Evolutionary conservation across 2,113 vertebrate genomes (phyloP).

Genomic region (Lamprologus ornatipinnis): DNA sequence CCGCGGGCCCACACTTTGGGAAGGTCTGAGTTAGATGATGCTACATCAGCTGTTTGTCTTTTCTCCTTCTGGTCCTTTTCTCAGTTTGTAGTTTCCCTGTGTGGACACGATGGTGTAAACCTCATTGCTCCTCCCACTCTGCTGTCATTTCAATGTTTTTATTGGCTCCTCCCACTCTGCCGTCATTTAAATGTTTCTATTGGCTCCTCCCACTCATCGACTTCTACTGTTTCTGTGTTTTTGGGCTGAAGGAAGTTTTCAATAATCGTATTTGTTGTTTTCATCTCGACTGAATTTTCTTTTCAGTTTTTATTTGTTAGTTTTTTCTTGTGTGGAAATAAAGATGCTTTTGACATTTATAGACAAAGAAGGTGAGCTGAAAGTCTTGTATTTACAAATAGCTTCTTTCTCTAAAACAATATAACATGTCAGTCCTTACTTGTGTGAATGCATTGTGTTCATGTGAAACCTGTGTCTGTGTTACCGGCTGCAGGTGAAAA

Average conservation of each 20-base stretch:
- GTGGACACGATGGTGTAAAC: neutral
- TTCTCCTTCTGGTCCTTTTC: neutral
- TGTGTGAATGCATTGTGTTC: neutral
- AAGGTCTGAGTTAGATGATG: neutral
- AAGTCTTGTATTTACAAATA: neutral
- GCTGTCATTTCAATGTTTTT: rapidly evolving
- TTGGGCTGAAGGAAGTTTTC: neutral
- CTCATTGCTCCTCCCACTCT: neutral
- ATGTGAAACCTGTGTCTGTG: neutral
- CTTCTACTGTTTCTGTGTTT: rapidly evolving
- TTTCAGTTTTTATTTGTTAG: neutral
- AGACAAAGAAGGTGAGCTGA: neutral
- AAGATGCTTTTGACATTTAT: neutral
- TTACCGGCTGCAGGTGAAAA: neutral
- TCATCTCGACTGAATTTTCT: neutral
- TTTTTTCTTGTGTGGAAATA: neutral
- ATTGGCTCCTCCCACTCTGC: neutral
- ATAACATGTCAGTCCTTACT: rapidly evolving
- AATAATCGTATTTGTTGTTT: neutral
- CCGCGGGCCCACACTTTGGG: neutral
- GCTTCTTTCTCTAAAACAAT: neutral
- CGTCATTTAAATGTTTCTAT: rapidly evolving
- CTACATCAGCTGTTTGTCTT: neutral
- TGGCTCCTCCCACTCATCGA: neutral
- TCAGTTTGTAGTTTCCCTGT: neutral